Conservation (phyloP, 2,888 invertebrate genomes). For the Andrena praecox region DNA sequence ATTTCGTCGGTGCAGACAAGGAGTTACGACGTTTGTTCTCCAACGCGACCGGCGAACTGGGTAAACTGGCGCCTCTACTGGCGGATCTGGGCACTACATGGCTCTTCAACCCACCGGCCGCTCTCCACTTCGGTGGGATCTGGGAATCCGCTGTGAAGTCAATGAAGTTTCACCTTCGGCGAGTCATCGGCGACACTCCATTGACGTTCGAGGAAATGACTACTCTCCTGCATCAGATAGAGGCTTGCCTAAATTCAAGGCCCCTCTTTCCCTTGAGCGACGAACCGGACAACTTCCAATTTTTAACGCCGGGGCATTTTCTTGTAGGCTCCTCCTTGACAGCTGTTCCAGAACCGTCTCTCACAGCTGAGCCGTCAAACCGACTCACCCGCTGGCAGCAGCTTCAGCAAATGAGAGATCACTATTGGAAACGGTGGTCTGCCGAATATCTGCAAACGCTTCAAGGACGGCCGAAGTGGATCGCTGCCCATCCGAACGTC, state of each 20-base stretch:
- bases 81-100: background rate
- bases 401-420: too few species aligned
- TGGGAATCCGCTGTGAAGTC: background rate
- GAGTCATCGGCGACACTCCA: background rate
- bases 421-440: background rate
- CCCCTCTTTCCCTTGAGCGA: background rate
- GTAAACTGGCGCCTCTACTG: background rate
- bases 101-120: background rate
- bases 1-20: constrained; percentile 1
- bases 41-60: background rate
- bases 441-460: background rate
- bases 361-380: background rate
- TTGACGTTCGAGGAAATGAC: background rate
- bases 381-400: too few species aligned
- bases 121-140: background rate
- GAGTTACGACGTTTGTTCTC: background rate
- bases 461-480: background rate
- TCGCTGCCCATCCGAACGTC: background rate
- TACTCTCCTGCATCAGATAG: background rate
- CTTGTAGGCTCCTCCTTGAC: background rate
- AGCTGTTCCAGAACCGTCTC: background rate
- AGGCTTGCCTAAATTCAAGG: background rate
- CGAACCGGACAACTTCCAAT: background rate
- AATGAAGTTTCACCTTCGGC: background rate
- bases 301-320: background rate